A percentile compares a stretch with the other conserved stretches of the same genome.
Conservation (phyloP, 2,113 vertebrate species). For the Strix aluco region DNA sequence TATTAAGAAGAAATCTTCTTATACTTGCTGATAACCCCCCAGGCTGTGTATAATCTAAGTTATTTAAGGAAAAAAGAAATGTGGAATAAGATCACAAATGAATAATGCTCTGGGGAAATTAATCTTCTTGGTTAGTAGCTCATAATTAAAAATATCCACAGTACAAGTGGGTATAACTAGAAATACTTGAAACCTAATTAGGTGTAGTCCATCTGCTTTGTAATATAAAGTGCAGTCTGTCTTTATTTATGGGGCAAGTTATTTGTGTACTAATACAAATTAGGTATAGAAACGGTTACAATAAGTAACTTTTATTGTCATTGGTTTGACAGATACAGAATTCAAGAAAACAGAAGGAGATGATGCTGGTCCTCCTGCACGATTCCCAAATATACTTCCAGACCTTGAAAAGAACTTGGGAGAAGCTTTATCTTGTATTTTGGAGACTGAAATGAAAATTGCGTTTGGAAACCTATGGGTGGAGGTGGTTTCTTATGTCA, state of each 20-base stretch:
- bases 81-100: neutral
- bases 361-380: neutral
- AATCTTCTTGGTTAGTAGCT: neutral
- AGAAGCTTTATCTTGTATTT: slow-evolving; percentile 83
- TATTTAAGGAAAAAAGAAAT: neutral
- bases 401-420: slow-evolving; percentile 82
- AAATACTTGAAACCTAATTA: neutral
- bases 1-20: neutral
- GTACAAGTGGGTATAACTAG: neutral
- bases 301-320: neutral
- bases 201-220: neutral
- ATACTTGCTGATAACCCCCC: neutral
- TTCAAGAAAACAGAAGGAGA: neutral
- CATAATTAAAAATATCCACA: neutral
- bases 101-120: neutral
- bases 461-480: slow-evolving; percentile 85
- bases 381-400: slow-evolving; percentile 68
- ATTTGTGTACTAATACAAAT: neutral
- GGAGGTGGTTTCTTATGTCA: slow-evolving; percentile 77
- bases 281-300: neutral
- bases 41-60: neutral
- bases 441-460: slow-evolving; percentile 91
- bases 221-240: neutral
- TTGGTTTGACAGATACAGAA: slow-evolving; percentile 54
- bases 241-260: neutral